Evolutionary conservation across 2,797 vertebrate species (phyloP).

Genomic region (Halcyon leucocephala): DNA sequence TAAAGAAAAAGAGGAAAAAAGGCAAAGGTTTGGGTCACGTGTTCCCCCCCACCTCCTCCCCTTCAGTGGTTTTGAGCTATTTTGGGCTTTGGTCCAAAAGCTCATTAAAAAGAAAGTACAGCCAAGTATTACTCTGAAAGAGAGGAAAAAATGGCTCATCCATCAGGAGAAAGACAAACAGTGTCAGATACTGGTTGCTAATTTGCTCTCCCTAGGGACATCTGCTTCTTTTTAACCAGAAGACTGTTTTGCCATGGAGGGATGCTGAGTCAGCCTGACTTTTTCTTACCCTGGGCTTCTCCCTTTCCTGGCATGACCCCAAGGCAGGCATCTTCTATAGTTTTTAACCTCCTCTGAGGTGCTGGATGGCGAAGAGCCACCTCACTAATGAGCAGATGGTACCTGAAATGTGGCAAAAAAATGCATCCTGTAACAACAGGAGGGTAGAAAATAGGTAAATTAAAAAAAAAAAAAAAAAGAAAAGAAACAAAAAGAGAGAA

Average conservation of each 20-base stretch:
- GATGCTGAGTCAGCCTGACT: not conserved
- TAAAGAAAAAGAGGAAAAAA: constrained; percentile 18
- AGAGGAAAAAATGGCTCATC: constrained; percentile 48
- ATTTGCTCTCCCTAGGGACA: constrained; percentile 34
- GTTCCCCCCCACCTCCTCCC: not conserved
- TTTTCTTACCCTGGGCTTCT: not conserved
- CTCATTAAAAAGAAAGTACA: constrained; percentile 72
- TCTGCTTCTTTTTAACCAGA: constrained; percentile 38
- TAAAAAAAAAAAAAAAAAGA: not conserved
- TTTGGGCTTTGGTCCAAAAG: constrained; percentile 60
- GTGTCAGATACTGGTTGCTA: constrained; percentile 37
- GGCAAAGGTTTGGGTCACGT: not conserved
- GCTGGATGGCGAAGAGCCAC: not conserved
- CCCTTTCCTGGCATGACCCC: not conserved
- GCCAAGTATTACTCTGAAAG: constrained; percentile 49
- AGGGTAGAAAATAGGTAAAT: not conserved
- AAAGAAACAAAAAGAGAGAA: not conserved
- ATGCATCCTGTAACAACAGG: not conserved
- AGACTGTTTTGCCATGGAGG: not conserved
- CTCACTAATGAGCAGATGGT: not conserved
- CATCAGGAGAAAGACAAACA: constrained; percentile 55
- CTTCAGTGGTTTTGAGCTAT: constrained; percentile 50
- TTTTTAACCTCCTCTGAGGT: not conserved
- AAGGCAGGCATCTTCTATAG: not conserved
- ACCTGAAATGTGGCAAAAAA: not conserved